Evolutionary conservation across 2,113 vertebrate genomes (phyloP).

Genomic region (Peucedramus taeniatus): DNA sequence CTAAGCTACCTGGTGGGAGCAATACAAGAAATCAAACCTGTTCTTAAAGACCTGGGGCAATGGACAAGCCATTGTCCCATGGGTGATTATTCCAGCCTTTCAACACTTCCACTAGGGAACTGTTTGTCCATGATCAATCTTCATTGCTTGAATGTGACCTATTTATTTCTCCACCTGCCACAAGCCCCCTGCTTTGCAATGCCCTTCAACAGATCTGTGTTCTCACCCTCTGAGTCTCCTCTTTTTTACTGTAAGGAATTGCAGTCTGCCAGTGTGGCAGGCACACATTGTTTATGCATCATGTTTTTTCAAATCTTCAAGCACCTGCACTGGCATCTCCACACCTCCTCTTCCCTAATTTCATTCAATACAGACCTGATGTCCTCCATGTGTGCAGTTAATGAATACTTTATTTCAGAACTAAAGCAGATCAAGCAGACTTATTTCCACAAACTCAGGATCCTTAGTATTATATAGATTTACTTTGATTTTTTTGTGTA

Average conservation of each 20-base stretch:
- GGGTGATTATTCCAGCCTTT: neutral
- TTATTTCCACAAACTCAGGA: neutral
- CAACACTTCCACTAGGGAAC: neutral
- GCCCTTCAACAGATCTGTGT: neutral
- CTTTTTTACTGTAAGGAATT: neutral
- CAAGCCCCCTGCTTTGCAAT: neutral
- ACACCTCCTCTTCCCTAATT: neutral
- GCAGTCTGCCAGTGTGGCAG: neutral
- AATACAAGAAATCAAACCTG: neutral
- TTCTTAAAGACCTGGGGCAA: neutral
- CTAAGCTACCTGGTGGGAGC: neutral
- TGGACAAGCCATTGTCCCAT: neutral
- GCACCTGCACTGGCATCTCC: neutral
- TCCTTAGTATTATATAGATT: neutral
- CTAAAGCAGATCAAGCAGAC: neutral
- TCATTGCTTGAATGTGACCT: neutral
- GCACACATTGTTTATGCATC: neutral
- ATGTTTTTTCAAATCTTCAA: neutral
- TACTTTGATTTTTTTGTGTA: neutral
- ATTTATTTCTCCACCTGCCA: neutral
- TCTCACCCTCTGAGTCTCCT: neutral
- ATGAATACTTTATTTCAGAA: conserved; percentile 18
- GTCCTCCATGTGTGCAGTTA: neutral
- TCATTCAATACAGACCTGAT: neutral
- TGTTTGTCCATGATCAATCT: neutral